Percentiles rank a stretch among this genome's conserved stretches.
Conservation (phyloP, 2,113 vertebrate species). For the Candoia aspera region DNA sequence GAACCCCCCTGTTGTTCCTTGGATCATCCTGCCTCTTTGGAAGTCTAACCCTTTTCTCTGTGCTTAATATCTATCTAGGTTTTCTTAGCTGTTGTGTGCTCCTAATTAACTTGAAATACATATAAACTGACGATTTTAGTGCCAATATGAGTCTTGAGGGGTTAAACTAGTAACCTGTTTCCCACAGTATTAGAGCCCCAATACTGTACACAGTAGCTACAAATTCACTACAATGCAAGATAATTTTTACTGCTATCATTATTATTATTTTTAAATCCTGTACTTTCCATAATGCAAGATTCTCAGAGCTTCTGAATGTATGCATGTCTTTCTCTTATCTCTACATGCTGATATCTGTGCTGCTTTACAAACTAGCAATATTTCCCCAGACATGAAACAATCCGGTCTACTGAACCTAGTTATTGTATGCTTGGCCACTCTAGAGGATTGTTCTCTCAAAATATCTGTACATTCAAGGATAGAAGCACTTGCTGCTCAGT, state of each 20-base stretch:
- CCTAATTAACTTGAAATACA: background rate
- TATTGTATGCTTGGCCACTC: constrained; percentile 14
- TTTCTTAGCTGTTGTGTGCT: background rate
- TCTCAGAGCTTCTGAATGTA: background rate
- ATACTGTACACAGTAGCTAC: background rate
- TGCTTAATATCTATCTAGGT: background rate
- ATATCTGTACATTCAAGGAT: background rate
- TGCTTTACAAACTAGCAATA: background rate
- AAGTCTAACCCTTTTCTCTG: background rate
- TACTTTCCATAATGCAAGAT: background rate
- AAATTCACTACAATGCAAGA: background rate
- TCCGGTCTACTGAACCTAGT: background rate
- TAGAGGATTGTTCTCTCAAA: background rate
- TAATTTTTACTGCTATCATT: background rate
- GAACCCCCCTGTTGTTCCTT: background rate
- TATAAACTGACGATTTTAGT: background rate
- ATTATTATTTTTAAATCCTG: background rate
- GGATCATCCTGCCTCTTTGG: background rate
- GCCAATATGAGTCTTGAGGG: background rate
- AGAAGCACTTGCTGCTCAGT: background rate
- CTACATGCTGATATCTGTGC: background rate
- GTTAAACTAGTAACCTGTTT: background rate
- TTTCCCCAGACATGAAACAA: background rate
- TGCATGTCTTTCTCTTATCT: background rate
- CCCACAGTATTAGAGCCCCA: background rate